phyloP scores from a whole-genome alignment of 2,888 invertebrate genomes.

The Ethmia dodecea region DNA sequence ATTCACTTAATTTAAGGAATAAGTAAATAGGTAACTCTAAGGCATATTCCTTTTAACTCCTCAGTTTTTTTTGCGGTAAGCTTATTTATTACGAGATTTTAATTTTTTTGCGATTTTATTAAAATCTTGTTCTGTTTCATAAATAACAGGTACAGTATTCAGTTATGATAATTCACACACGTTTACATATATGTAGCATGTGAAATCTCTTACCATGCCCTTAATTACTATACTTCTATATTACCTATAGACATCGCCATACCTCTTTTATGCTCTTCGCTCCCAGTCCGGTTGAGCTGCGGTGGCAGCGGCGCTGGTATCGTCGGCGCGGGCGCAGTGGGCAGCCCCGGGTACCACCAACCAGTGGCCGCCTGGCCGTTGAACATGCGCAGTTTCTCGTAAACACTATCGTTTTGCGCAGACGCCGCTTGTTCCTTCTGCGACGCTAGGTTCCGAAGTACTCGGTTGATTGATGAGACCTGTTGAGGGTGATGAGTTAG shows the following conservation, averaged over 20 bases:
- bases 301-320: constrained; percentile 83
- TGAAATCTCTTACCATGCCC: no score
- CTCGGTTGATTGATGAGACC: constrained; percentile 99
- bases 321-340: constrained; percentile 85
- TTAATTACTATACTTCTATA: constrained; percentile 10
- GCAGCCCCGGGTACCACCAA: constrained; percentile 91
- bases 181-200: no score
- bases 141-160: no score
- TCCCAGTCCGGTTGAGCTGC: constrained; percentile 75
- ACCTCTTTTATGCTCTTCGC: constrained; percentile 88
- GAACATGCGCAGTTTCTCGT: constrained; percentile 96
- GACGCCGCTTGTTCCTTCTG: constrained; percentile 96
- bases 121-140: no score
- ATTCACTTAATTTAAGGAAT: no score
- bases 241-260: neutral
- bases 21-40: no score
- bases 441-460: constrained; percentile 95
- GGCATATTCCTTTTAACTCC: no score
- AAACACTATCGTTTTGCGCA: constrained; percentile 91
- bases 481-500: constrained; percentile 51
- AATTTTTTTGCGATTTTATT: no score
- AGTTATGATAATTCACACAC: no score
- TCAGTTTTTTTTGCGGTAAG: no score
- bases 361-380: constrained; percentile 92
- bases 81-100: no score